Percentiles rank a stretch among this genome's conserved stretches.
Conservation (phyloP, 2,113 vertebrate species). For the Chloropsis cyanopogon region DNA sequence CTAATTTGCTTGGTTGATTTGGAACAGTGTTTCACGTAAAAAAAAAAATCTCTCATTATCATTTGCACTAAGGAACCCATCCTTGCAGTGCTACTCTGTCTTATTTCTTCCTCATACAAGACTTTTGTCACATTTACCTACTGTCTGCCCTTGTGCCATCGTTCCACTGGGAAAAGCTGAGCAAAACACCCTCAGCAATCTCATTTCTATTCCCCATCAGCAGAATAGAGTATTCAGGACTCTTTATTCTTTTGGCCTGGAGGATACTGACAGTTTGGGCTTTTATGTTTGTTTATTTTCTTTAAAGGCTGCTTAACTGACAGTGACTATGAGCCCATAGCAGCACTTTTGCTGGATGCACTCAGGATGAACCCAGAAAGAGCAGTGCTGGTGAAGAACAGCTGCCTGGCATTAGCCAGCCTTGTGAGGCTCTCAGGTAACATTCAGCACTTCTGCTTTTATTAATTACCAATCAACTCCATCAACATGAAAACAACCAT, state of each 20-base stretch:
- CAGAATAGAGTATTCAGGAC: not conserved
- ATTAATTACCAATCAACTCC: not conserved
- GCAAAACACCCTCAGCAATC: not conserved
- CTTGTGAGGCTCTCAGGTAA: slow-evolving; percentile 73
- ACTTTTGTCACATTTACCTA: not conserved
- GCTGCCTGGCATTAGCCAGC: slow-evolving; percentile 64
- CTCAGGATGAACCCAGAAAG: slow-evolving; percentile 41
- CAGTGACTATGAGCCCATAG: slow-evolving; percentile 41
- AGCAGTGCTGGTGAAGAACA: slow-evolving; percentile 60
- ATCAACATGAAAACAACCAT: not conserved
- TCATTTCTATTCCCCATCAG: not conserved
- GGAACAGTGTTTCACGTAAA: not conserved
- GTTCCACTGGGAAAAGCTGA: not conserved
- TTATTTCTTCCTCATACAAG: not conserved
- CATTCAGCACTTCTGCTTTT: not conserved
- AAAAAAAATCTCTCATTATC: not conserved
- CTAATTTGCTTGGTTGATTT: not conserved
- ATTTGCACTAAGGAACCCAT: not conserved
- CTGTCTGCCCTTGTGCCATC: not conserved
- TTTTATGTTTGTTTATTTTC: not conserved
- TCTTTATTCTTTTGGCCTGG: not conserved
- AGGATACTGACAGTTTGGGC: not conserved
- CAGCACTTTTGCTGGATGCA: slow-evolving; percentile 38
- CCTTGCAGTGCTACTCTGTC: not conserved
- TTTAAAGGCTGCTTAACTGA: slow-evolving; percentile 63